These are phyloP conservation scores for Diorhabda carinulata DNA, from an alignment of 1,140 invertebrate species.

Conservation along the genomic window DNA sequence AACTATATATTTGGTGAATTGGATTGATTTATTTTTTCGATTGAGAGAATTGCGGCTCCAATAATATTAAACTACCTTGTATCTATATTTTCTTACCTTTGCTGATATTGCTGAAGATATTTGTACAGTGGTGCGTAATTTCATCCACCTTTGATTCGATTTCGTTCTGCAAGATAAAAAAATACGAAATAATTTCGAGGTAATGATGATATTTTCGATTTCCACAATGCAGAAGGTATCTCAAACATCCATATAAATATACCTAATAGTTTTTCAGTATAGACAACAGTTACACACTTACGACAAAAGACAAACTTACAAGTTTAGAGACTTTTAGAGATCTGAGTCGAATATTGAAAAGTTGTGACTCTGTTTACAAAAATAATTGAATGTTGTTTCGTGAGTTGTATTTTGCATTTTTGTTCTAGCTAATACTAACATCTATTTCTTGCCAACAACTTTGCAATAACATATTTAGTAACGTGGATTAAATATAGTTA, in stretches of 20 bases:
- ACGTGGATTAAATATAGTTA: no score
- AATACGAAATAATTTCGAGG: conserved; percentile 4
- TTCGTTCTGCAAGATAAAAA: conserved; percentile 64
- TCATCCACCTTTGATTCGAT: conserved; percentile 92
- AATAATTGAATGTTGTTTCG: background rate
- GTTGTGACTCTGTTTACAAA: background rate
- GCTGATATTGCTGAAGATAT: conserved; percentile 78
- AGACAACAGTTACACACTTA: conserved; percentile 11
- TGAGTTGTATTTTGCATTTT: conserved; percentile 22
- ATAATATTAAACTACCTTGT: no score
- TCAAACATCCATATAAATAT: conserved; percentile 18
- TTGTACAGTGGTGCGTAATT: conserved; percentile 87
- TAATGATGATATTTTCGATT: conserved; percentile 4
- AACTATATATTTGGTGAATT: no score
- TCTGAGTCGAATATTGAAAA: background rate
- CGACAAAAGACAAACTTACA: background rate
- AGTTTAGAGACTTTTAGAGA: background rate
- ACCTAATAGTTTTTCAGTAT: conserved; percentile 9
- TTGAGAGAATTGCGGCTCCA: no score
- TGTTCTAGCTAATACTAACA: background rate
- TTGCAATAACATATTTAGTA: background rate
- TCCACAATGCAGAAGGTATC: conserved; percentile 26
- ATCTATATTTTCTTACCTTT: conserved; percentile 50
- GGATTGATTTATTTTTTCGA: no score
- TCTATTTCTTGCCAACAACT: background rate